Evolutionary conservation across 2,888 invertebrate genomes (phyloP).

Genomic region (Sepioteuthis lessoniana): DNA sequence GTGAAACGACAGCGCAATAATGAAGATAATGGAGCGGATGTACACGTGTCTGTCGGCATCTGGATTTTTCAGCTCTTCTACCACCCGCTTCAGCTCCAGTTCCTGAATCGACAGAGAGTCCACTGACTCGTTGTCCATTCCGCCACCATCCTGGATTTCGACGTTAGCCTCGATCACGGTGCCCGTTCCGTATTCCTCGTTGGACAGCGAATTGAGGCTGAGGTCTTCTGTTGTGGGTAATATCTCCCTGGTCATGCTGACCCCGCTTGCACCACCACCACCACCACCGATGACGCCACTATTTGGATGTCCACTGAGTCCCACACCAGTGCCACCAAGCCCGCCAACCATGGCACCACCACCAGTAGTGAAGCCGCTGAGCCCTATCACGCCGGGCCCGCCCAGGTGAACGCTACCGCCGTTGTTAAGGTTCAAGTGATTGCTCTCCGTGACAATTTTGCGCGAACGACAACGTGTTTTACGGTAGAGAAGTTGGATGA

Average conservation of each 20-base stretch:
- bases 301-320: not conserved
- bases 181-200: constrained; percentile 52
- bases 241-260: not conserved
- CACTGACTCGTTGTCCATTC: constrained; percentile 49
- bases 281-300: not conserved
- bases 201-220: constrained; percentile 53
- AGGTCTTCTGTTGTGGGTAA: constrained; percentile 54
- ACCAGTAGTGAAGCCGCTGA: constrained; percentile 25
- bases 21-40: constrained; percentile 65
- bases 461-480: constrained; percentile 53
- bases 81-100: constrained; percentile 65
- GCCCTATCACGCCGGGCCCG: constrained; percentile 41
- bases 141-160: constrained; percentile 48
- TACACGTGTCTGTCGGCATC: constrained; percentile 64
- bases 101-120: constrained; percentile 54
- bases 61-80: constrained; percentile 64
- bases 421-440: constrained; percentile 38
- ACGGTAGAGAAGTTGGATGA: constrained; percentile 64
- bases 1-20: constrained; percentile 68
- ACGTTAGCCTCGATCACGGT: constrained; percentile 49
- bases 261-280: not conserved
- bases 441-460: constrained; percentile 36
- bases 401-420: constrained; percentile 43
- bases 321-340: not conserved
- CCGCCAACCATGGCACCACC: not conserved